Base-by-base conservation (phyloP, 2,888 invertebrate species). In the Pterostichus niger region DNA sequence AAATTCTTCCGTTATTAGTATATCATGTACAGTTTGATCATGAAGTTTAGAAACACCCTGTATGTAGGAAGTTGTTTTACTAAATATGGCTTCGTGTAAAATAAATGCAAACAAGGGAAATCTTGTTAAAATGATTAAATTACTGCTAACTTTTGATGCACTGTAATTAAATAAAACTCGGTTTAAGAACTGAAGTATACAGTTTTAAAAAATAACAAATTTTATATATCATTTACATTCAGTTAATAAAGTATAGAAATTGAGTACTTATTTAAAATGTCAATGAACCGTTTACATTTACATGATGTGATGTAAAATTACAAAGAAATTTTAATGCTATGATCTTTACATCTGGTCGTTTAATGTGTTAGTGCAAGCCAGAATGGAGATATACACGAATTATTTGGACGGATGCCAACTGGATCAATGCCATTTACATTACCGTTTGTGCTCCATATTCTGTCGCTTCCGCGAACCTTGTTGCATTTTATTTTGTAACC, bases 381-480 rank as follows among this genome's bases (percentile, higher is more conserved):
- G n/a, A 46, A 17, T 31, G 52, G 13, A 76, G 13, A 76, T 33
- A 73, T 49, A 73, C 46, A 17, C 73, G 73, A 49, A 49, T 54
- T 54, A 54, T 54, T 76, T 76, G 76, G 76, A 11, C n/a, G 7
- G 6, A 15, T 0, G 76, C 76, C 76, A 76, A 76, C 76, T 76
- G 76, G 76, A 76, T 76, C 76, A 76, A 54, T 76, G 76, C 76
- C 76, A 76, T 54, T 54, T 46, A 73, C 49, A 73, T 73, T 73
- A 73, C 46, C 44, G 73, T 46, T 44, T 46, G 35, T n/a, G 35
- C 11, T 71, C 49, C 46, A 9, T 73, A 49, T 73, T 15, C 46
- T 9, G 49, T 73, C 76, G 46, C 76, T 76, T 54, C 76, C 76
- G 76, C 24, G 33, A 76, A 35, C 54, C 35, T 76, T 52, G 54